Percentiles rank a stretch among this genome's conserved stretches.
These are phyloP conservation scores for Callimorpha dominula DNA, from an alignment of 2,888 invertebrate species.

Conservation along the genomic window DNA sequence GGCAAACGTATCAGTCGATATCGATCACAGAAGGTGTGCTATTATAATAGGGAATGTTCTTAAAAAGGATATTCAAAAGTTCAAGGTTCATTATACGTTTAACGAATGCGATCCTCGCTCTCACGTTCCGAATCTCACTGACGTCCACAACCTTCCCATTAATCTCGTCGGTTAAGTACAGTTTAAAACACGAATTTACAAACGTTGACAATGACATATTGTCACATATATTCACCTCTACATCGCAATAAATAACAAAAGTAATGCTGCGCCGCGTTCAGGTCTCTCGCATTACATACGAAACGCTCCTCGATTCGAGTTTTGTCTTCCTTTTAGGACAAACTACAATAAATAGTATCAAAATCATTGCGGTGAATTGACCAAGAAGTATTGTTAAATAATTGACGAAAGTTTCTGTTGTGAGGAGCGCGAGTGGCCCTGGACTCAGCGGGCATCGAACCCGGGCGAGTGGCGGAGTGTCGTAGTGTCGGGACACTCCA, in stretches of 20 bases:
- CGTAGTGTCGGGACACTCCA: not conserved
- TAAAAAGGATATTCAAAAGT: conserved; percentile 29
- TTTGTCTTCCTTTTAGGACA: conserved; percentile 42
- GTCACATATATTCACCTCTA: conserved; percentile 39
- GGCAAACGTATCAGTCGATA: conserved; percentile 46
- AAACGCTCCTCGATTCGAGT: conserved; percentile 29
- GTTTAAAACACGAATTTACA: conserved; percentile 60
- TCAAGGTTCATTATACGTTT: conserved; percentile 17
- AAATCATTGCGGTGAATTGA: conserved; percentile 26
- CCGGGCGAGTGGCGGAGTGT: not conserved
- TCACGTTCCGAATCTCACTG: conserved; percentile 30
- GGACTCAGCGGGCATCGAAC: conserved; percentile 28
- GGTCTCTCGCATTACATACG: conserved; percentile 39
- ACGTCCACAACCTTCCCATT: conserved; percentile 28
- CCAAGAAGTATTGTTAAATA: conserved; percentile 47
- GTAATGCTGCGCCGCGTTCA: conserved; percentile 33
- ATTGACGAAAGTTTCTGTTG: conserved; percentile 54
- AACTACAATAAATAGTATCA: conserved; percentile 19
- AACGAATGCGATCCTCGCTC: conserved; percentile 29
- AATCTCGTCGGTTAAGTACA: conserved; percentile 59
- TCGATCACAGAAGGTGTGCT: conserved; percentile 47
- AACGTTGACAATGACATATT: conserved; percentile 52
- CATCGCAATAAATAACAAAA: conserved; percentile 48
- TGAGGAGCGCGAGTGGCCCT: conserved; percentile 19
- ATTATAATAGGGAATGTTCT: conserved; percentile 27